Evolutionary conservation across 2,797 vertebrate species (phyloP), one percentile per base, ranked within the genome.

Genomic region (Cynodonichthys magdalenae): DNA sequence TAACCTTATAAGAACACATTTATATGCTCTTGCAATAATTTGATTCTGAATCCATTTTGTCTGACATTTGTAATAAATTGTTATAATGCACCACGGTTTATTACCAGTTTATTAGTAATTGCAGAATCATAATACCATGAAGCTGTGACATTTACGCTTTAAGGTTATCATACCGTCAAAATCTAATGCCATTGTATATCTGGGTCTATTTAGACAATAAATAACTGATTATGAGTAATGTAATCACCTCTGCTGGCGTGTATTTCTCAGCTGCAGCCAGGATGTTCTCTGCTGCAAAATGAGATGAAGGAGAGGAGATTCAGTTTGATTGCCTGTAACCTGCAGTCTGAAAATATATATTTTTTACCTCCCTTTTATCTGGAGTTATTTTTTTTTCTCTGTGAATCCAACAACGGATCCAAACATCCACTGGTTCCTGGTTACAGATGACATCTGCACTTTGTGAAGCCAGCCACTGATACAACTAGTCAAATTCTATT

Each of bases 381-480:
- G 9, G 24, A 17, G 20, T 3, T 2, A 12, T 36, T 36, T 18
- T 18, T 8, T 20, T 19, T 61, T 15, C 24, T 24, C 31, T 53
- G 15, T 31, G 19, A n/a, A 53, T 39, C n/a, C 3, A 31, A 10
- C 20, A 12, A 15, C 14, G 18, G 11, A 8, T 34, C 15, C 28
- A 9, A 4, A 28, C 6, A 19, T 14, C 24, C 15, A 20, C 24
- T 49, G 41, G 27, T 27, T 45, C n/a, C 7, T 18, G 3, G 4
- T 50, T 14, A 48, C n/a, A 64, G 42, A 47, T 67, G 15, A 54
- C 51, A 17, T 44, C 44, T 41, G 42, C 17, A 48, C 24, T 51
- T 56, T 10, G 41, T 24, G 61, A 66, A 48, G 46, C 31, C 31
- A 24, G 14, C 17, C 15, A 18, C 18, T 65, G 34, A n/a, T 36